Percentiles rank a stretch among this genome's conserved stretches.
Evolutionary conservation across 2,888 invertebrate genomes (phyloP).

Genomic region (Diachrysia chrysitis): DNA sequence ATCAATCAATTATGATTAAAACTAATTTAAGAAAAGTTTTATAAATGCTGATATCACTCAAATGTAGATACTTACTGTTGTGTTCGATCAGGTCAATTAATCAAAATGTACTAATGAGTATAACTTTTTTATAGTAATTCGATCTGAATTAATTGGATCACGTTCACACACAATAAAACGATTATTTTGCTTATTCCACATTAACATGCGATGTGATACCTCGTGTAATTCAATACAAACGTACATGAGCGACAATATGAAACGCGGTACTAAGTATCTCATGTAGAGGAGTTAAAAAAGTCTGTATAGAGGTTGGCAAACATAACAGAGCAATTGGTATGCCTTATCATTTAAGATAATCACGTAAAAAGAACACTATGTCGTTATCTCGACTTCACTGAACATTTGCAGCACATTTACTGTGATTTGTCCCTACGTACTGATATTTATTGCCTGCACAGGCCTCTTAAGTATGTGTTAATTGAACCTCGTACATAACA

Average conservation of each 20-base stretch:
- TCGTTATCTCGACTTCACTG: constrained; percentile 49
- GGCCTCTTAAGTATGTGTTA: constrained; percentile 64
- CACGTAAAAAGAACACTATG: constrained; percentile 43
- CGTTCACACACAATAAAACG: constrained; percentile 14
- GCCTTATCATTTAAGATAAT: constrained; percentile 62
- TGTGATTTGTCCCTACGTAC: constrained; percentile 50
- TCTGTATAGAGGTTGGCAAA: constrained; percentile 43
- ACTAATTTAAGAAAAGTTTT: not conserved
- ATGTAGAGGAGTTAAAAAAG: constrained; percentile 11
- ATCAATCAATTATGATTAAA: constrained; percentile 14
- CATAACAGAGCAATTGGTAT: constrained; percentile 44
- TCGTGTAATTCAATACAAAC: constrained; percentile 36
- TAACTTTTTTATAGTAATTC: constrained; percentile 19
- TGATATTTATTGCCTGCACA: constrained; percentile 44
- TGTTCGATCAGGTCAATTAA: not conserved
- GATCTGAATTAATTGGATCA: constrained; percentile 25
- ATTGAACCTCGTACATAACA: constrained; percentile 63
- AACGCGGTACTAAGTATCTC: constrained; percentile 33
- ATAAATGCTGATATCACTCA: not conserved
- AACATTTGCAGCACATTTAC: constrained; percentile 37
- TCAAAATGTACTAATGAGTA: not conserved
- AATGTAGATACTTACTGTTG: constrained; percentile 21
- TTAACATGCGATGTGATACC: constrained; percentile 12
- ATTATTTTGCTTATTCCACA: constrained; percentile 27
- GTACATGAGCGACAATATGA: constrained; percentile 28